These are phyloP conservation scores for Diaprepes abbreviatus DNA, from an alignment of 2,888 invertebrate species.

Conservation along the genomic window DNA sequence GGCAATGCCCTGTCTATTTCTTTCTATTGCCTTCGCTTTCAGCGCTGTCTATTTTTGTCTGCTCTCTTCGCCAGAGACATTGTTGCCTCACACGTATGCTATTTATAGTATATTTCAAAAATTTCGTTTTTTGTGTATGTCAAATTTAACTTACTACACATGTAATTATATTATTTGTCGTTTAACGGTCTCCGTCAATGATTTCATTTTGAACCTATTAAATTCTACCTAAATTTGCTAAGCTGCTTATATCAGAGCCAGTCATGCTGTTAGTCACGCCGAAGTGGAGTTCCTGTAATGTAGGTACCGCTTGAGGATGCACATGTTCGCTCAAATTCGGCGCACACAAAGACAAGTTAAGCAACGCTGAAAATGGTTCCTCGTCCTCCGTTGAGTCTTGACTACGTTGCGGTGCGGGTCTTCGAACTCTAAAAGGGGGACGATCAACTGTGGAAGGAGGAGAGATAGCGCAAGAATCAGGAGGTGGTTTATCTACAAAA, in stretches of 20 bases:
- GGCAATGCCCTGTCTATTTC: no score
- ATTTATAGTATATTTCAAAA: no score
- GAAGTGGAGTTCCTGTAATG: constrained; percentile 60
- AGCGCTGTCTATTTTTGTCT: no score
- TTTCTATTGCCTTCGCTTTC: no score
- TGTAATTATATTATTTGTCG: no score
- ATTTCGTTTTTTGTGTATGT: no score
- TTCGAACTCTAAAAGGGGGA: constrained; percentile 26
- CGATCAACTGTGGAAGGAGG: constrained; percentile 20
- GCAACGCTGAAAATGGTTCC: constrained; percentile 64
- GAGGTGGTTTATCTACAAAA: neutral
- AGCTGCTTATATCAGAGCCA: constrained; percentile 78
- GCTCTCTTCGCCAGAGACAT: no score
- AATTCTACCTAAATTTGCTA: constrained; percentile 72
- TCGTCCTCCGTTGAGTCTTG: constrained; percentile 63
- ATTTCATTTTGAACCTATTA: no score
- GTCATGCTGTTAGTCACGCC: constrained; percentile 66
- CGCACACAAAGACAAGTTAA: constrained; percentile 65
- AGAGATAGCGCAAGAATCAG: neutral
- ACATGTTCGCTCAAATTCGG: constrained; percentile 56
- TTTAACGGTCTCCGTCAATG: no score
- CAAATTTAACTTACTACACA: no score
- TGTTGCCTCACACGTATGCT: no score
- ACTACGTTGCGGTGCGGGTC: constrained; percentile 55
- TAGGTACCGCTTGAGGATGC: constrained; percentile 57